Evolutionary conservation across 2,888 invertebrate genomes (phyloP), one percentile per base, ranked within the genome.

Genomic region (Geotrupes spiniger): DNA sequence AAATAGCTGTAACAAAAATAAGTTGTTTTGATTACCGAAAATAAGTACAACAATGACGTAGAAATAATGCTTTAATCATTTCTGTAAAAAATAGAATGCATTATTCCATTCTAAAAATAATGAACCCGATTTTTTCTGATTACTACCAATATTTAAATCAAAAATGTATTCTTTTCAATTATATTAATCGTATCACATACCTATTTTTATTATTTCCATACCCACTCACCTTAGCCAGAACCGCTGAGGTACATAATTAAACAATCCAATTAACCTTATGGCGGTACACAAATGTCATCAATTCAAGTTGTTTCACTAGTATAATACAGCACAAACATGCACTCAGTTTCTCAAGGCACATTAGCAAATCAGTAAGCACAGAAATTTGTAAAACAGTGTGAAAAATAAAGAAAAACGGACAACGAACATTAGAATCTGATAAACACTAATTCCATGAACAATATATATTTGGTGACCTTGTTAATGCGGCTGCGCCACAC

Each of bases 1-100:
- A 41, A 46, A 46, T 46, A 52, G 47, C 52, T 54, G 54, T 45
- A 45, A 52, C 45, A 49, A 51, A 45, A 50, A 50, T 44, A 45
- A 45, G 41, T 45, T 44, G 45, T 44, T 41, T 42, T 41, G 12
- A 50, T 25, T 44, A 39, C 44, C 41, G n/a, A 40, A 36, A 45
- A 49, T 39, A 43, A 36, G 38, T 27, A 40, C 38, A 49, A 44
- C 41, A 45, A 39, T 45, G 45, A 49, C 49, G 45, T 33, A 33
- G 33, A 36, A 33, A 27, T 31, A 46, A 39, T 46, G 40, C 39
- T 46, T 41, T 33, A 31, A 46, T 31, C 33, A 40, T 39, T 40
- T 40, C 46, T 31, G 26, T 33, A 15, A 15, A 14, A 10, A 8
- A 14, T 14, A 33, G 15, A 12, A 33, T 11, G 15, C 12, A 33